A percentile compares a stretch with the other conserved stretches of the same genome.
Evolutionary conservation across 2,888 invertebrate species (phyloP).

Genomic region (Hemistola chrysoprasaria): DNA sequence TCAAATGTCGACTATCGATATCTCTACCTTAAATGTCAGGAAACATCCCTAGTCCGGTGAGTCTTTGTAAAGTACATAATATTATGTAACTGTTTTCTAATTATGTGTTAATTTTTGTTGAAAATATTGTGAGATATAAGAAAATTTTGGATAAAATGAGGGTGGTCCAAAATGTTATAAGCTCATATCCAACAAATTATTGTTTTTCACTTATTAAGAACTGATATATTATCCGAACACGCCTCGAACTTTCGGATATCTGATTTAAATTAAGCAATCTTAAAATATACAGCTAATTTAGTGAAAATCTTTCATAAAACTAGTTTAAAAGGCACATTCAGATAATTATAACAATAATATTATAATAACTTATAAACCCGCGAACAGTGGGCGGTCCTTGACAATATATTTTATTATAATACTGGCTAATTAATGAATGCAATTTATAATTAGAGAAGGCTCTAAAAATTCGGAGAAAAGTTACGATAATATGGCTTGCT

Average conservation of each 20-base stretch:
- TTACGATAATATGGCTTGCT: not conserved
- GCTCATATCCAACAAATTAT: too few species aligned
- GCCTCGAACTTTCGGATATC: too few species aligned
- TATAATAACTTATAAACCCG: constrained; percentile 13
- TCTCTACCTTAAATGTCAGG: too few species aligned
- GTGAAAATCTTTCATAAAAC: constrained; percentile 2
- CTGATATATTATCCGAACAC: too few species aligned
- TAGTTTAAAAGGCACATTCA: constrained; percentile 2
- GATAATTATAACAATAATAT: constrained; percentile 11
- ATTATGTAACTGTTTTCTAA: too few species aligned
- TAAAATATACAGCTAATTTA: not conserved
- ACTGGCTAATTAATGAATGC: constrained; percentile 8
- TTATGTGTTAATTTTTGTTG: too few species aligned
- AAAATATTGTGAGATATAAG: too few species aligned
- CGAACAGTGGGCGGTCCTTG: constrained; percentile 20
- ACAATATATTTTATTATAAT: constrained; percentile 14
- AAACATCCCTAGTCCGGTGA: too few species aligned
- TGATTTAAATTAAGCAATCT: constrained; percentile 3
- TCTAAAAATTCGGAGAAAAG: constrained; percentile 13
- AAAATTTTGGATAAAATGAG: too few species aligned
- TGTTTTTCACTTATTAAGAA: too few species aligned
- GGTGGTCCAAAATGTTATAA: too few species aligned
- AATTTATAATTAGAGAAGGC: constrained; percentile 4
- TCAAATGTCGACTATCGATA: constrained; percentile 22
- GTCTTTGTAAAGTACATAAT: too few species aligned